Evolutionary conservation across 2,113 vertebrate genomes (phyloP), one percentile per base, ranked within the genome.

Genomic region (Caranx melampygus): DNA sequence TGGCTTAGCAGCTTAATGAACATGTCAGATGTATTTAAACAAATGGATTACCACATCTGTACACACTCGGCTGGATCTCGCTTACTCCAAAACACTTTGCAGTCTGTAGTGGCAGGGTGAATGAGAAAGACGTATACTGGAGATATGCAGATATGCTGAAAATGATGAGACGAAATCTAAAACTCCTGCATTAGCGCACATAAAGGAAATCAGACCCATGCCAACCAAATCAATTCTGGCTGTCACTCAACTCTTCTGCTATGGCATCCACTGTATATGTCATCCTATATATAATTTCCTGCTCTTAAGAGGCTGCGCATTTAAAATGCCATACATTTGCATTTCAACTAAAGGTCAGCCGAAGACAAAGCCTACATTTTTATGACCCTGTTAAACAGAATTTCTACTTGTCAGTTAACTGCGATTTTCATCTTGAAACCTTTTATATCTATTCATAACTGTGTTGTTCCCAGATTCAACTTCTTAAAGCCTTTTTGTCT

Each of bases 21-120:
- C 85, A 78, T 91, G 91, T 93, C 92, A 89, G 87, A 90, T 91
- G 88, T 87, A 86, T 90, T 92, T 90, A 90, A 94, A 94, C 92
- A 92, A 94, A 92, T 88, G 90, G 90, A 92, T 93, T 92, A 93
- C 77, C 76, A 89, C 82, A 83, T 90, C 87, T 79, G 79, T 83
- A 84, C 81, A 89, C 89, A 89, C 70, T 87, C n/a, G 7, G 87
- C 81, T 82, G 84, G 78, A 89, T 90, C 13, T 20, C 7, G 57
- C 60, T 58, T 13, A 51, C 72, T 72, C 63, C 61, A 68, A 79
- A 79, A 83, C 77, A 81, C 78, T 86, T 47, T 65, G 18, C 59
- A 80, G 54, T 61, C 55, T 63, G 72, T 66, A 49, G 61, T 31
- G 21, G 75, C 54, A 47, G 45, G 45, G 31, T 78, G 73, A 74